phyloP scores from a whole-genome alignment of 1,140 invertebrate species.

The Bombus huntii region DNA sequence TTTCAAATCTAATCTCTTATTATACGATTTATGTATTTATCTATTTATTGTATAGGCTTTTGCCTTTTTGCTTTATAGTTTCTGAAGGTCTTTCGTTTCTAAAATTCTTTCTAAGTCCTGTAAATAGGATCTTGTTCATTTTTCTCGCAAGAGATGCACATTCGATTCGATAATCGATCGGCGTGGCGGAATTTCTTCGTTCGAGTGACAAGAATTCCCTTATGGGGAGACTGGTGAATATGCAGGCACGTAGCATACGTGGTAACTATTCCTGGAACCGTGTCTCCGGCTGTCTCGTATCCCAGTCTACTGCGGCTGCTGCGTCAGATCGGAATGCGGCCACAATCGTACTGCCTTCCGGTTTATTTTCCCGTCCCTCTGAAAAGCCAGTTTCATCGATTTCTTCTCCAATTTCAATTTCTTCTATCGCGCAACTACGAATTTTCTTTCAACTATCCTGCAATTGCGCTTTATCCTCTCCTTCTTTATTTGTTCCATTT shows the following conservation, averaged over 20 bases:
- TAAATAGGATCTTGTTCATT: not conserved
- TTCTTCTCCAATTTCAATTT: slow-evolving; percentile 35
- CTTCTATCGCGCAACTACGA: not conserved
- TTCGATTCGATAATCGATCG: slow-evolving; percentile 37
- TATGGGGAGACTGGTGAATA: slow-evolving; percentile 49
- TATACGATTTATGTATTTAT: too few species aligned
- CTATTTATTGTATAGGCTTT: too few species aligned
- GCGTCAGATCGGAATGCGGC: slow-evolving; percentile 45
- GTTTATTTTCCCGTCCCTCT: slow-evolving; percentile 33
- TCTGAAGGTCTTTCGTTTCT: not conserved
- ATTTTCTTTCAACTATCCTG: not conserved
- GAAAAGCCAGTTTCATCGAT: not conserved
- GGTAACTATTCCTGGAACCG: slow-evolving; percentile 45
- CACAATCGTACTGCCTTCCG: slow-evolving; percentile 40
- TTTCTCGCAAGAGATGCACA: too few species aligned
- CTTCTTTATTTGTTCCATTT: not conserved
- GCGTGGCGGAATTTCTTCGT: slow-evolving; percentile 34
- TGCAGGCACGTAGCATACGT: slow-evolving; percentile 48
- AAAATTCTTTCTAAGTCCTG: too few species aligned
- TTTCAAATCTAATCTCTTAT: too few species aligned
- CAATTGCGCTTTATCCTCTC: not conserved
- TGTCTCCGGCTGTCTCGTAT: slow-evolving; percentile 50
- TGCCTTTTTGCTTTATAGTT: not conserved
- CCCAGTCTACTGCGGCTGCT: slow-evolving; percentile 3
- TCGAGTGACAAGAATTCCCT: slow-evolving; percentile 53